Evolutionary conservation across 2,797 vertebrate genomes (phyloP).

Genomic region (Erpetoichthys calabaricus): DNA sequence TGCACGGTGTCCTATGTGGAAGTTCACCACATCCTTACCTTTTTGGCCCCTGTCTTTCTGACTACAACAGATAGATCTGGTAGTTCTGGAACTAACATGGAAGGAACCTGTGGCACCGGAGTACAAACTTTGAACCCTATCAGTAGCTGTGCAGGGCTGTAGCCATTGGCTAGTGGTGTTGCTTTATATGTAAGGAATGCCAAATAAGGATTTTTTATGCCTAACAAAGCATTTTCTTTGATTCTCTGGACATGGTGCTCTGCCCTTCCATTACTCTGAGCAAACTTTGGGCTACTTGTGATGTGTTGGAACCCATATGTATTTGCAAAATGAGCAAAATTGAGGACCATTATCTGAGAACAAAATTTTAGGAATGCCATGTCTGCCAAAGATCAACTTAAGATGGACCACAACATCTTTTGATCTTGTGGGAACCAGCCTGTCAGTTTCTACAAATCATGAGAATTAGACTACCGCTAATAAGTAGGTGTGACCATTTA

Average conservation of each 20-base stretch:
- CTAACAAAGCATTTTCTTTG: conserved; percentile 12
- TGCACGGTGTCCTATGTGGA: no score
- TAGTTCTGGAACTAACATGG: conserved; percentile 3
- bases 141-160: conserved; percentile 7
- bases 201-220: conserved; percentile 6
- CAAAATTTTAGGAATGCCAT: no score
- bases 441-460: neutral
- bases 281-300: conserved; percentile 4
- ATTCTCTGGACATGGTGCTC: conserved; percentile 3
- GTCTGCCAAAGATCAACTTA: conserved; percentile 2
- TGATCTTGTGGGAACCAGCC: neutral
- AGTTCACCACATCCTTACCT: no score
- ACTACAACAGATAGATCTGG: conserved; percentile 11
- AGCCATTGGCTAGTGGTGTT: conserved; percentile 9
- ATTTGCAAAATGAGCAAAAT: conserved; percentile 5
- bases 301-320: conserved; percentile 6
- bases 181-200: no score
- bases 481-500: neutral
- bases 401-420: neutral
- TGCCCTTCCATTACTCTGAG: conserved; percentile 9
- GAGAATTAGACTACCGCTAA: conserved; percentile 1
- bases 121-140: conserved; percentile 7
- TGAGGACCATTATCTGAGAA: no score
- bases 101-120: conserved; percentile 7
- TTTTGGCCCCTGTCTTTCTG: no score